Conservation (phyloP, 2,888 invertebrate genomes). For the Bruchidius siliquastri region DNA sequence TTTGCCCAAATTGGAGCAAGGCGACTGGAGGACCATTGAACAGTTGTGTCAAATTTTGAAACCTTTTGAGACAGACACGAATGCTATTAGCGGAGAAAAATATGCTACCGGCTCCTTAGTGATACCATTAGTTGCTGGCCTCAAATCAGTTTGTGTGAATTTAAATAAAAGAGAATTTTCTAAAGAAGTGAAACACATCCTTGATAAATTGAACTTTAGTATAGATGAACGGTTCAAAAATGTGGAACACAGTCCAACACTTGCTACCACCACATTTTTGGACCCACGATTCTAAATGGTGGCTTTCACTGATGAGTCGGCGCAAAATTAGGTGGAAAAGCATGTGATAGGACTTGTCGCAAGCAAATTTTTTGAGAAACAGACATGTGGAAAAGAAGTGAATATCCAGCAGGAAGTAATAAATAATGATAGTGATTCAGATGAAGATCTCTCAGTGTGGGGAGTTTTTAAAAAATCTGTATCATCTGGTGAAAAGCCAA, state of each 20-base stretch:
- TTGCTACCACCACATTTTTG: conserved; percentile 8
- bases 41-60: conserved; percentile 15
- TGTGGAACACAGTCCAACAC: conserved; percentile 8
- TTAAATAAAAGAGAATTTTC: too few relatives aligned
- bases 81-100: conserved; percentile 14
- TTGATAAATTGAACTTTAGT: background rate
- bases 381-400: too few relatives aligned
- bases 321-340: background rate
- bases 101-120: conserved; percentile 5
- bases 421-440: too few relatives aligned
- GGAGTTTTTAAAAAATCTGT: background rate
- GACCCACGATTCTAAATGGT: conserved; percentile 12
- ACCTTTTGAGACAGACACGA: conserved; percentile 18
- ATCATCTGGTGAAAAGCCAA: background rate
- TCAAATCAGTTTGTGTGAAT: background rate
- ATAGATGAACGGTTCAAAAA: conserved; percentile 7
- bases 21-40: conserved; percentile 16
- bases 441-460: too few relatives aligned
- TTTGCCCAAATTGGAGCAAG: conserved; percentile 13
- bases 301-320: conserved; percentile 2
- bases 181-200: too few relatives aligned
- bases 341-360: too few relatives aligned
- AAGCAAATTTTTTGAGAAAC: too few relatives aligned
- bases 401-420: too few relatives aligned
- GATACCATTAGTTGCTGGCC: background rate